Evolutionary conservation across 2,888 invertebrate species (phyloP).

Genomic region (Protodeltote pygarga): DNA sequence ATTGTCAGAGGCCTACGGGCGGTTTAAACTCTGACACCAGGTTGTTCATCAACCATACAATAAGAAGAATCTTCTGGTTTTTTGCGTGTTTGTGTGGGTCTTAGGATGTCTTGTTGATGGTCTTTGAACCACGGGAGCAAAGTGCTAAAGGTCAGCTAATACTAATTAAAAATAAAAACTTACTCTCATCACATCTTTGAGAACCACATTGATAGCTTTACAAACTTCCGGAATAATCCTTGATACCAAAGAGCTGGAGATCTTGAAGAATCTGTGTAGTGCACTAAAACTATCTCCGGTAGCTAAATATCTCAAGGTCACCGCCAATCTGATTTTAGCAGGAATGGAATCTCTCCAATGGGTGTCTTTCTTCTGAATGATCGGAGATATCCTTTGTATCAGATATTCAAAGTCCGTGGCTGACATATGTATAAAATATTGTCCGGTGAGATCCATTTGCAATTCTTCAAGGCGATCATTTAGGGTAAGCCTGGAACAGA

Average conservation of each 20-base stretch:
- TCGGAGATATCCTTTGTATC: conserved; percentile 24
- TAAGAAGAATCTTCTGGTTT: too few relatives aligned
- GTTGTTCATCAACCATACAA: too few relatives aligned
- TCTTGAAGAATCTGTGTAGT: conserved; percentile 24
- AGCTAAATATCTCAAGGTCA: conserved; percentile 20
- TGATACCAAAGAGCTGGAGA: conserved; percentile 15
- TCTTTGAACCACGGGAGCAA: not conserved
- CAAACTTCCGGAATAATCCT: conserved; percentile 28
- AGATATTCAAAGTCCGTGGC: conserved; percentile 27
- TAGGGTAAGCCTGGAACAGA: conserved; percentile 17
- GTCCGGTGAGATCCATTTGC: conserved; percentile 4
- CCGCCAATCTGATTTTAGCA: conserved; percentile 20
- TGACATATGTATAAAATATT: conserved; percentile 33
- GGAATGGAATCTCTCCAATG: conserved; percentile 25
- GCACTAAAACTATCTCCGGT: conserved; percentile 20
- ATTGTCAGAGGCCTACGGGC: too few relatives aligned
- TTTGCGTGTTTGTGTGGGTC: too few relatives aligned
- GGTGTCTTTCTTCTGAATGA: conserved; percentile 25
- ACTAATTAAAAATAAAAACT: not conserved
- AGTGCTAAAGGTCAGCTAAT: not conserved
- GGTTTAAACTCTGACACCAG: too few relatives aligned
- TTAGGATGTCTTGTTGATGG: too few relatives aligned
- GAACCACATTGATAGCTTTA: conserved; percentile 8
- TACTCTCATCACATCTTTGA: conserved; percentile 22
- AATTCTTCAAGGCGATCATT: conserved; percentile 9